These are phyloP conservation scores for cattle (Bos taurus) DNA, from an alignment of 2,113 vertebrate genomes.

Conservation along the genomic window DNA sequence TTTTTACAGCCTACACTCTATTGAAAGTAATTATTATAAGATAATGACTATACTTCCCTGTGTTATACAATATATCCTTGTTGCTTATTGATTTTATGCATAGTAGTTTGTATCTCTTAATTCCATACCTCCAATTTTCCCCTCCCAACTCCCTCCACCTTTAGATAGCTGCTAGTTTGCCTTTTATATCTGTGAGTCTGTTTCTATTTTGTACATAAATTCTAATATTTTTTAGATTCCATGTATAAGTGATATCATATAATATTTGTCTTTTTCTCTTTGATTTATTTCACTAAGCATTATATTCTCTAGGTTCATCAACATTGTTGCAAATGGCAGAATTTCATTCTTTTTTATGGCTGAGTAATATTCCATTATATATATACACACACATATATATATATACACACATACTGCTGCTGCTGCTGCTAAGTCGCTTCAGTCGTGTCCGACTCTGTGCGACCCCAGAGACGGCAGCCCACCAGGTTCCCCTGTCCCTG, in stretches of 20 bases:
- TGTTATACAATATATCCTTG: neutral
- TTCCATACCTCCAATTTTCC: neutral
- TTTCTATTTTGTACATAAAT: neutral
- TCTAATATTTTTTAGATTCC: neutral
- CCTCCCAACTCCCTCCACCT: neutral
- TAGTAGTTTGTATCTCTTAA: neutral
- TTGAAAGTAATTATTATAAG: neutral
- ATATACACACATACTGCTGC: too few species aligned
- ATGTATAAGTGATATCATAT: neutral
- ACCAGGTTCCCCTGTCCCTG: too few species aligned
- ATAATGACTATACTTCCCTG: neutral
- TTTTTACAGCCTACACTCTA: neutral
- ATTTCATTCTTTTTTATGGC: neutral
- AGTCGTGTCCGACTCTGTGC: too few species aligned
- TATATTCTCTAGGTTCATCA: neutral
- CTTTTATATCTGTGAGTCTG: neutral
- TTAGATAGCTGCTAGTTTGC: neutral
- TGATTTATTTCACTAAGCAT: neutral
- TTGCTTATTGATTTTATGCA: neutral
- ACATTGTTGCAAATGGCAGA: neutral
- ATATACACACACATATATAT: accelerated
- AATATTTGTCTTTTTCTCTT: neutral
- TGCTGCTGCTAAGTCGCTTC: too few species aligned
- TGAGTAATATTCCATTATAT: neutral
- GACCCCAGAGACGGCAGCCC: too few species aligned